phyloP scores from a whole-genome alignment of 1,140 invertebrate genomes.

The Halyomorpha halys region DNA sequence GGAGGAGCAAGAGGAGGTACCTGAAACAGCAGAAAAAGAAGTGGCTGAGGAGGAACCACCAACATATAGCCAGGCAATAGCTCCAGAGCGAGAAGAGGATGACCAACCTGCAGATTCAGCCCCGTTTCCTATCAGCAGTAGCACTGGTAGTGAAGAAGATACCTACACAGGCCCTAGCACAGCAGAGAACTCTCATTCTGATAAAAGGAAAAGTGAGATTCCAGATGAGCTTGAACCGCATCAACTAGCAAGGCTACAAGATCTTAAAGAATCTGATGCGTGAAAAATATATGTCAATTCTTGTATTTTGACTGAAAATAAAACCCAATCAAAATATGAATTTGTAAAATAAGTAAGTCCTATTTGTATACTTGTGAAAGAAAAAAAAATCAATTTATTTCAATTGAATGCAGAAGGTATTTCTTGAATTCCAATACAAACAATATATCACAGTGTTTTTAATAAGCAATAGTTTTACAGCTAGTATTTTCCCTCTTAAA shows the following conservation, averaged over 20 bases:
- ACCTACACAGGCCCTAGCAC: constrained; percentile 48
- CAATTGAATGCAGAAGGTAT: constrained; percentile 9
- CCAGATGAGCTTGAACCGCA: constrained; percentile 76
- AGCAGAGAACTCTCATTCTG: constrained; percentile 45
- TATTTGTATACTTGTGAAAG: not conserved
- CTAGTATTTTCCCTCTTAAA: too few species aligned
- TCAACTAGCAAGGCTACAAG: constrained; percentile 69
- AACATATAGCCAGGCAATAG: not conserved
- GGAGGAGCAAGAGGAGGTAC: constrained; percentile 24
- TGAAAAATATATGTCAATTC: constrained; percentile 37
- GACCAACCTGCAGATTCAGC: constrained; percentile 37
- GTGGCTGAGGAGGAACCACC: constrained; percentile 20
- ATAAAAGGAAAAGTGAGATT: constrained; percentile 43
- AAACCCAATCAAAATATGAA: constrained; percentile 9
- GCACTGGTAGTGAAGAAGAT: constrained; percentile 48
- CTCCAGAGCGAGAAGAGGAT: constrained; percentile 14
- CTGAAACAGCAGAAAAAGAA: constrained; percentile 28
- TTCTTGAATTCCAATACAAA: not conserved
- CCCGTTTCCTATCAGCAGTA: constrained; percentile 46
- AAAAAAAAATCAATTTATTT: not conserved
- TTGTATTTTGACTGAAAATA: constrained; percentile 3
- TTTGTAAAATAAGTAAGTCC: not conserved
- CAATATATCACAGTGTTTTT: too few species aligned
- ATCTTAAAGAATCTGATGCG: constrained; percentile 79
- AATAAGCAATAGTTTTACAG: too few species aligned